Base-by-base conservation (phyloP, 1,140 invertebrate species). In the Dufourea novaeangliae region DNA sequence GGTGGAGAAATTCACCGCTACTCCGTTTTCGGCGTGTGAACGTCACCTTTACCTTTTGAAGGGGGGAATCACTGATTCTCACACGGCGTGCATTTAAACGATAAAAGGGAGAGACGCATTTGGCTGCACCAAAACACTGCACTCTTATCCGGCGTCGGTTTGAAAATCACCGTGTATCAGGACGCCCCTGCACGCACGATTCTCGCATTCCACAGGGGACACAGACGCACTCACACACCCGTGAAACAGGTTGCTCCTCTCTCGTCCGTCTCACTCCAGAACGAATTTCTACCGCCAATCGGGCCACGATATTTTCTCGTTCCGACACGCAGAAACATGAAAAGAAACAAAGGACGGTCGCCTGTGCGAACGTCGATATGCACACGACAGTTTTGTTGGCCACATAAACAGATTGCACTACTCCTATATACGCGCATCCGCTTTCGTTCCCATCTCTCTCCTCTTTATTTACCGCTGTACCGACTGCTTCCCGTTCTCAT, bases 141-240 rank as follows among this genome's bases (percentile, higher is more conserved):
- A 71, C 68, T 77, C n/a, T 77, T 62, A 69, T 62, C 59, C 68
- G 57, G 46, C 50, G 52, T 57, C 74, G 41, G 64, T n/a, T 41
- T 63, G 44, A 52, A 68, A 72, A 82, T 82, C 71, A 76, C 66
- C 54, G 78, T 44, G 52, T 71, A 62, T 59, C 78, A 52, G 70
- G 81, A 67, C 63, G 75, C 82, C 71, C 46, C 37, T 74, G 67
- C 79, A 75, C 63, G 67, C 62, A 73, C 82, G 82, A 81, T 79
- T 64, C 83, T 71, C 64, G 82, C 82, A 85, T 85, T 85, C 82
- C 83, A 85, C 79, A 44, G 50, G 46, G 44, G 34, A 78, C 79
- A 69, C 57, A 44, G 25, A 67, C 70, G 20, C 52, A 56, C 44
- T 46, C 74, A 54, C 73, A 52, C 70, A 27, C 17, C 3, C 32